Evolutionary conservation across 2,888 invertebrate species (phyloP).

Genomic region (Mythimna ferrago): DNA sequence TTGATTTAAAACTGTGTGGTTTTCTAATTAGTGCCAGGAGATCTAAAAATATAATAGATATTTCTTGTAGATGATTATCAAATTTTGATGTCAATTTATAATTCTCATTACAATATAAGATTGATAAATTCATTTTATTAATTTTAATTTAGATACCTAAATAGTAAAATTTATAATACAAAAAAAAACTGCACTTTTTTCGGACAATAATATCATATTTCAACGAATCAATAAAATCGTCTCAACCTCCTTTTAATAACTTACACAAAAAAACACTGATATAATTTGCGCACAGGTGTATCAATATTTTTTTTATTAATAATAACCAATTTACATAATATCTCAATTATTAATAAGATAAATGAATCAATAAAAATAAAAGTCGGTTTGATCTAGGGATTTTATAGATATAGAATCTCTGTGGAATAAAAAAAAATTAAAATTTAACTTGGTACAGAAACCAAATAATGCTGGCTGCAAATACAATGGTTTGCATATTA

Average conservation of each 20-base stretch:
- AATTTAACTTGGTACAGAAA: background rate
- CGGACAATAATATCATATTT: conserved; percentile 37
- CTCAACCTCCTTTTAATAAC: conserved; percentile 17
- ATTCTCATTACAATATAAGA: background rate
- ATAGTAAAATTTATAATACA: background rate
- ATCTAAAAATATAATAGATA: background rate
- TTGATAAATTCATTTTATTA: background rate
- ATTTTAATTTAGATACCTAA: background rate
- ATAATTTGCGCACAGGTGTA: conserved; percentile 53
- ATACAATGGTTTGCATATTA: conserved; percentile 1
- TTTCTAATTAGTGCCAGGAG: conserved; percentile 13
- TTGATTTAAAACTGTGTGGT: conserved; percentile 32
- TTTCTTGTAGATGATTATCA: background rate
- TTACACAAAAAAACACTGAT: conserved; percentile 18
- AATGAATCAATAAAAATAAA: conserved; percentile 14
- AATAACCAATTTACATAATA: conserved; percentile 30
- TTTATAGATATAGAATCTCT: background rate
- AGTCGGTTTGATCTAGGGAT: background rate
- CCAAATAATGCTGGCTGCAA: background rate
- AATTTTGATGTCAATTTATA: background rate
- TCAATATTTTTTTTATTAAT: conserved; percentile 23
- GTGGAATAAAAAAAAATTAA: background rate
- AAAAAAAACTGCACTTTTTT: conserved; percentile 5
- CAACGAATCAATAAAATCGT: conserved; percentile 15
- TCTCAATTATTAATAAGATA: conserved; percentile 8